Base-by-base conservation (phyloP, 2,113 vertebrate species). In the Microcebus griseorufus region DNA sequence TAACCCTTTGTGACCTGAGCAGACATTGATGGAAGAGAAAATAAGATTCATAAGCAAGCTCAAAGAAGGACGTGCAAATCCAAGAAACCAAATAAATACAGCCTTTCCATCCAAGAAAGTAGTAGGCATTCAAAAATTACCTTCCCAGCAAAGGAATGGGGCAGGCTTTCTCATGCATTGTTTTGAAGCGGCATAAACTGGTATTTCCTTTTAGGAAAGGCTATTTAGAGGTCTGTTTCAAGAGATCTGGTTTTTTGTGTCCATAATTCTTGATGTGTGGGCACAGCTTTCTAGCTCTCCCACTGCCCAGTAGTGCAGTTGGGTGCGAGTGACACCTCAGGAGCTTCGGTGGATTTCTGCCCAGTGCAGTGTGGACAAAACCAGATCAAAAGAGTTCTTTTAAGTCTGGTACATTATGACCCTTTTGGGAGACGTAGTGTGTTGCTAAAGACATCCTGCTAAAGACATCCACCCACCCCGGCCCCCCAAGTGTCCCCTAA, bases 1-100 rank as follows among this genome's bases (percentile, higher is more conserved):
- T 95, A 98, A 97, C 90, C 79, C 94, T 82, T 90, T n/a, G 53
- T 90, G 80, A 80, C 64, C 91, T 8, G 23, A 87, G 27, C 83
- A 89, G 72, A 84, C 11, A 60, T 18, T 8, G 48, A 85, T 53
- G 60, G 88, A 84, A 89, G 84, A 51, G 39, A 55, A 73, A 88
- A 58, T 58, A 34, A 0, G 3, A 58, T 39, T 82, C 39, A 8
- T 9, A 78, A 79, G 55, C 34, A 32, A 94, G 53, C 53, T 89
- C 58, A 25, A 2, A 11, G 69, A 94, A 78, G 53, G 64, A 92
- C 51, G 48, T 25, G 29, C 23, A 62, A 39, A 69, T 16, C 62
- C 45, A 62, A 65, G 29, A 4, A 58, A 64, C 29, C 48, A 95
- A 37, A 39, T 18, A 95, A 34, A 39, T 12, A 16, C 0, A 32